A percentile compares a stretch with the other conserved stretches of the same genome.
Evolutionary conservation across 2,888 invertebrate species (phyloP).

Genomic region (Yponomeuta malinellus): DNA sequence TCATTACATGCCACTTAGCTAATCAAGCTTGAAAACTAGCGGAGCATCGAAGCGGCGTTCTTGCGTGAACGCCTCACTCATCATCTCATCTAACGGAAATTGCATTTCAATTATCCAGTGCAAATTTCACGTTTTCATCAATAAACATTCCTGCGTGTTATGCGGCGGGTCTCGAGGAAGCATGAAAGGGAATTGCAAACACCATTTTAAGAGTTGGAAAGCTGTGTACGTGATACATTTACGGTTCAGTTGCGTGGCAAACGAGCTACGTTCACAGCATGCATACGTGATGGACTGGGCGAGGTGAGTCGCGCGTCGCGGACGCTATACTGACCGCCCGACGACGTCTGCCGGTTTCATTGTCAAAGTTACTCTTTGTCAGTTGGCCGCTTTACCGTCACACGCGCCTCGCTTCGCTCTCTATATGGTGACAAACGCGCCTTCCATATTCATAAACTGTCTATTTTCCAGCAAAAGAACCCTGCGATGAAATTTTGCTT

Average conservation of each 20-base stretch:
- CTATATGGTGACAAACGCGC: slow-evolving; percentile 49
- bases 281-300: slow-evolving; percentile 55
- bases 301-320: slow-evolving; percentile 41
- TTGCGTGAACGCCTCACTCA: slow-evolving; percentile 11
- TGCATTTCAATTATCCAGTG: slow-evolving; percentile 1
- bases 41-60: neutral
- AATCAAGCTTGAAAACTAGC: slow-evolving; percentile 16
- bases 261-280: slow-evolving; percentile 45
- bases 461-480: slow-evolving; percentile 46
- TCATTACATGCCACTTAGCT: slow-evolving; percentile 19
- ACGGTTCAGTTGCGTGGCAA: slow-evolving; percentile 30
- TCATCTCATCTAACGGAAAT: slow-evolving; percentile 14
- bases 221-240: slow-evolving; percentile 42
- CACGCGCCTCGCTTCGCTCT: slow-evolving; percentile 47
- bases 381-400: slow-evolving; percentile 65
- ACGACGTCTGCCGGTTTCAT: neutral
- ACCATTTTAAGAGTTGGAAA: slow-evolving; percentile 47
- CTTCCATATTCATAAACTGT: slow-evolving; percentile 56
- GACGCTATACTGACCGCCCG: neutral
- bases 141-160: no score
- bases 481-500: slow-evolving; percentile 12
- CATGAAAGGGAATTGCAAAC: slow-evolving; percentile 1
- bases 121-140: neutral
- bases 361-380: slow-evolving; percentile 24
- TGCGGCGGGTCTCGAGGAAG: neutral